Evolutionary conservation across 1,140 invertebrate species (phyloP), one percentile per base, ranked within the genome.

Genomic region (Laodelphax striatellus): DNA sequence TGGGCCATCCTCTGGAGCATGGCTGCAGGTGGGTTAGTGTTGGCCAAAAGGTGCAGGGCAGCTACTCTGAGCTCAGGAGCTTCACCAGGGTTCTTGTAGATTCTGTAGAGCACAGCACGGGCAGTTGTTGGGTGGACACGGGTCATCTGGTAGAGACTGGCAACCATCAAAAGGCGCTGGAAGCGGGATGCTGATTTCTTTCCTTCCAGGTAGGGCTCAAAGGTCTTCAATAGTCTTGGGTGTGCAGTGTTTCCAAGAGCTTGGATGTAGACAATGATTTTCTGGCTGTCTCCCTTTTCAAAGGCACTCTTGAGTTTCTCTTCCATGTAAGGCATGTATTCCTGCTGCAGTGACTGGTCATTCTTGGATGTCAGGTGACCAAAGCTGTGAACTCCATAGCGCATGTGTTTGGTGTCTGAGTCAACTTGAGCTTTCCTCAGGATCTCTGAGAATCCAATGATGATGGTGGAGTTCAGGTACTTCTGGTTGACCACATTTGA

Each of bases 1-100:
- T 80, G 66, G 44, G 85, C 85, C 79, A 88, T 84, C 43, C 76
- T 73, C 70, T 83, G 80, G 64, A 87, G 77, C 76, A 85, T 82
- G 8, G 68, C 70, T 16, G 71, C 66, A 0, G 82, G 75, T 13
- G 85, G 84, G 43, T 79, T 71, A 34, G 79, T 75, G 50, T 72
- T 74, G 70, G 86, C 79, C 31, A 81, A 54, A 14, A 77, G 70
- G 28, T 75, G 77, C 10, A 85, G 79, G 43, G 85, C 84, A 46
- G 79, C 78, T 22, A 79, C 77, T 63, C 85, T 77, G 2, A 87
- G 71, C 73, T 85, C 79, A 57, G 81, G 77, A 16, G 74, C 63
- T 63, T 87, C 85, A 52, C 72, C 77, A 13, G 73, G 73, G 69
- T 87, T 87, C 61, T 77, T 73, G 62, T 86, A 82, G 58, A 87